These are phyloP conservation scores for Kryptopterus vitreolus DNA, from an alignment of 2,797 vertebrate genomes.

Conservation along the genomic window DNA sequence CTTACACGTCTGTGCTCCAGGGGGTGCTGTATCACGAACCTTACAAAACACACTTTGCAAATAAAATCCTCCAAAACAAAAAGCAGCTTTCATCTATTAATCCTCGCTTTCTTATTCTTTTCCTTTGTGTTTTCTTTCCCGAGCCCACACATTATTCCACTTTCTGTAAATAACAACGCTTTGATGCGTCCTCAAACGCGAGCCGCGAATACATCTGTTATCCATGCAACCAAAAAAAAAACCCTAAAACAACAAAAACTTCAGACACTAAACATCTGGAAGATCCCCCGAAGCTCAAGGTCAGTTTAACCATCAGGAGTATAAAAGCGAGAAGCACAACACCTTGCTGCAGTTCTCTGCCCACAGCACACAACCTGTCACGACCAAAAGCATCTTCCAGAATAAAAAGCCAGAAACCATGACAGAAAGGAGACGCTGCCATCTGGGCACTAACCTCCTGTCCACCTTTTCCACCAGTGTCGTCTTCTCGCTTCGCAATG, in stretches of 20 bases:
- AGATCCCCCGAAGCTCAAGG: slow-evolving; percentile 38
- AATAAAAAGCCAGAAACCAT: slow-evolving; percentile 49
- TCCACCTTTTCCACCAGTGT: slow-evolving; percentile 22
- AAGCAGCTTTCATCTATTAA: not conserved
- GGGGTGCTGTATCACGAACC: too few species aligned
- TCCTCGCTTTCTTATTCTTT: not conserved
- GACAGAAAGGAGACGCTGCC: slow-evolving; percentile 57
- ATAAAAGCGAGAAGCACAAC: not conserved
- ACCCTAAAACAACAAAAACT: too few species aligned
- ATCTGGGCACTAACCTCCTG: slow-evolving; percentile 66
- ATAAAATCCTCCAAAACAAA: not conserved
- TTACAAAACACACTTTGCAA: too few species aligned
- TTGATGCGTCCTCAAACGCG: slow-evolving; percentile 37
- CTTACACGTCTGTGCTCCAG: too few species aligned
- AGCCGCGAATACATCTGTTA: slow-evolving; percentile 37
- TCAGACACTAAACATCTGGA: slow-evolving; percentile 54
- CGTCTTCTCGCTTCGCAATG: not conserved
- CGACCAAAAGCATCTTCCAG: not conserved
- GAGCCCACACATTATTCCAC: not conserved
- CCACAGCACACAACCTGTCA: slow-evolving; percentile 4
- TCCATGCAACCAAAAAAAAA: too few species aligned
- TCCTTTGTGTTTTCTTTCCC: not conserved
- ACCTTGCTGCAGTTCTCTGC: slow-evolving; percentile 3
- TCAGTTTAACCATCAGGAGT: not conserved
- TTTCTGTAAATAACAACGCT: slow-evolving; percentile 32